Conservation (phyloP, 2,888 invertebrate species). For the Charanyca ferruginea region DNA sequence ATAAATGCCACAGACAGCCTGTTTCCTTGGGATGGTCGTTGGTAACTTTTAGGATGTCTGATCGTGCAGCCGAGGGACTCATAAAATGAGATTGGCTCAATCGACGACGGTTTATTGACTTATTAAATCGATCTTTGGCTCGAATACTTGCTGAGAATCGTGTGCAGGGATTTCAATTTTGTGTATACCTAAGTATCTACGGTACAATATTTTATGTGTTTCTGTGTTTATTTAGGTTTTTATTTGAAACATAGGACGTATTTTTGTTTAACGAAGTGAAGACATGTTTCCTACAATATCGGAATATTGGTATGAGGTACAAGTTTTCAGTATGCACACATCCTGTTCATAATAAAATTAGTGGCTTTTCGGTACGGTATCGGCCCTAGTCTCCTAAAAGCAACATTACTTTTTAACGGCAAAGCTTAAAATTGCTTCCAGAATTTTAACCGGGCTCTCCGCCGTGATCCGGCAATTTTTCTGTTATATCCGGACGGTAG, state of each 20-base stretch:
- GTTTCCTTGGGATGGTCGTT: slow-evolving; percentile 73
- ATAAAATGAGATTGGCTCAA: slow-evolving; percentile 88
- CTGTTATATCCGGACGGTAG: slow-evolving; percentile 83
- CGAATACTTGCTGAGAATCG: slow-evolving; percentile 75
- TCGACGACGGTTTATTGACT: slow-evolving; percentile 87
- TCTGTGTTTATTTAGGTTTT: slow-evolving; percentile 43
- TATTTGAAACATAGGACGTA: slow-evolving; percentile 24
- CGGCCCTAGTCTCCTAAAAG: slow-evolving; percentile 72
- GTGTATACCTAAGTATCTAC: slow-evolving; percentile 59
- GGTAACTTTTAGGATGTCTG: slow-evolving; percentile 80
- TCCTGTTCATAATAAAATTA: slow-evolving; percentile 70
- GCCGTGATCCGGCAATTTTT: slow-evolving; percentile 87
- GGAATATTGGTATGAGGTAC: slow-evolving; percentile 34
- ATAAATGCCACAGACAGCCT: slow-evolving; percentile 72
- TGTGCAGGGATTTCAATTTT: slow-evolving; percentile 72
- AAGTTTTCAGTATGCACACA: slow-evolving; percentile 49
- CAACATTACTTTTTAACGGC: slow-evolving; percentile 74
- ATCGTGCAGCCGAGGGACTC: slow-evolving; percentile 83
- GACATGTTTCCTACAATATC: slow-evolving; percentile 2
- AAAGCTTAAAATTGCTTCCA: slow-evolving; percentile 77
- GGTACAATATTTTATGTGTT: slow-evolving; percentile 49
- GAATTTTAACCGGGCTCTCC: slow-evolving; percentile 79
- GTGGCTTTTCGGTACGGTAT: slow-evolving; percentile 69
- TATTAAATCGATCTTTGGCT: slow-evolving; percentile 87
- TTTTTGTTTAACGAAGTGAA: slow-evolving; percentile 3